A percentile compares a stretch with the other conserved stretches of the same genome.
phyloP scores from a whole-genome alignment of 1,140 invertebrate genomes.

The Ips nitidus region DNA sequence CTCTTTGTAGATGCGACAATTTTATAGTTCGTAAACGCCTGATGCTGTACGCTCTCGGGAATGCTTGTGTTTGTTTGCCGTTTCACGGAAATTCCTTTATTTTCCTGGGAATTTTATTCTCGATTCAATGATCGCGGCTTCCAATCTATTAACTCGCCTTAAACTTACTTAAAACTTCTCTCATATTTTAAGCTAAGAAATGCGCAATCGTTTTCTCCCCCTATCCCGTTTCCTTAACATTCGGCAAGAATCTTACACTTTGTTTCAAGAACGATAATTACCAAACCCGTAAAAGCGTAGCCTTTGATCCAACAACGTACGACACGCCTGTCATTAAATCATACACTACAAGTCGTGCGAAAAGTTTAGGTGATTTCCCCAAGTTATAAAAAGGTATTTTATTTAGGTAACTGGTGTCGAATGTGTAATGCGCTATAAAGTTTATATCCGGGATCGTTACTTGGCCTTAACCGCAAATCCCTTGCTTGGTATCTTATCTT shows the following conservation, averaged over 20 bases:
- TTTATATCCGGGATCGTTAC: conserved; percentile 50
- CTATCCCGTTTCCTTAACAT: background rate
- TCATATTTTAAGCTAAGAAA: conserved; percentile 46
- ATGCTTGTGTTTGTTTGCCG: conserved; percentile 38
- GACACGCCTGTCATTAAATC: too few relatives aligned
- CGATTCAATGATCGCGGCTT: conserved; percentile 48
- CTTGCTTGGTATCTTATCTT: conserved; percentile 48
- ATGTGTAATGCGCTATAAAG: conserved; percentile 51
- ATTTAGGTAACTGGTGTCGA: conserved; percentile 51
- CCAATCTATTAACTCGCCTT: conserved; percentile 48
- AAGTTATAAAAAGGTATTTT: conserved; percentile 45
- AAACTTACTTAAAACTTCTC: conserved; percentile 49
- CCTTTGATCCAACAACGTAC: too few relatives aligned
- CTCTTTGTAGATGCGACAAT: conserved; percentile 48
- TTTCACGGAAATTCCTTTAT: conserved; percentile 25
- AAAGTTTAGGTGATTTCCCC: conserved; percentile 18
- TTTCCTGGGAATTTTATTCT: conserved; percentile 32
- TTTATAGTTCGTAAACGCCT: conserved; percentile 48
- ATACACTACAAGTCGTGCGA: background rate
- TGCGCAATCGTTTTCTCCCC: background rate
- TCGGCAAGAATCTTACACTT: too few relatives aligned
- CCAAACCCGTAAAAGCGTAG: too few relatives aligned
- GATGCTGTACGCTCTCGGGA: conserved; percentile 25
- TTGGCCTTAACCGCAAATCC: conserved; percentile 50
- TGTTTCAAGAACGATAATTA: too few relatives aligned